Conservation (phyloP, 2,797 vertebrate species). For the Adelosebastes latens region DNA sequence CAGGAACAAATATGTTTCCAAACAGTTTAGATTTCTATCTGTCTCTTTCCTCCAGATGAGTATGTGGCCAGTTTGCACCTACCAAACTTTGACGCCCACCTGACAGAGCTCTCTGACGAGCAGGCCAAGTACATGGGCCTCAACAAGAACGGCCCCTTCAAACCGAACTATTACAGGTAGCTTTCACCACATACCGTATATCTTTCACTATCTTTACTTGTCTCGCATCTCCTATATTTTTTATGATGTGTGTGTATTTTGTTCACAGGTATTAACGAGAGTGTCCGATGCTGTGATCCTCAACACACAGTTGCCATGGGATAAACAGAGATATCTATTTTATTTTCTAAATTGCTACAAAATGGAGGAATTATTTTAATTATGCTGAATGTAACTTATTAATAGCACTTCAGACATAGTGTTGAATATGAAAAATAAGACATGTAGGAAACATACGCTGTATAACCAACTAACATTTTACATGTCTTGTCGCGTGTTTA, state of each 20-base stretch:
- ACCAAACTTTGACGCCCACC: constrained; percentile 95
- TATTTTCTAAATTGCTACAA: constrained; percentile 81
- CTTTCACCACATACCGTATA: background rate
- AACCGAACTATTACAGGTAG: constrained; percentile 99
- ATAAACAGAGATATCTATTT: constrained; percentile 81
- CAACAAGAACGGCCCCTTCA: constrained; percentile 99
- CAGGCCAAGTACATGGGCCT: constrained; percentile 99
- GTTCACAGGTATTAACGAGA: constrained; percentile 81
- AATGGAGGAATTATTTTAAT: constrained; percentile 82
- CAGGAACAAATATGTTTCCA: background rate
- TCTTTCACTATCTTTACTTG: background rate
- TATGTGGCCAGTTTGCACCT: constrained; percentile 97
- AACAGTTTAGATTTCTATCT: background rate
- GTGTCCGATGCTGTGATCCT: constrained; percentile 48
- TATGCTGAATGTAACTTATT: constrained; percentile 81
- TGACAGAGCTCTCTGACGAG: constrained; percentile 96
- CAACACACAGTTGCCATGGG: constrained; percentile 63
- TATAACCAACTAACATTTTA: constrained; percentile 73
- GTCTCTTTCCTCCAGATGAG: constrained; percentile 85
- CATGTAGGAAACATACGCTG: constrained; percentile 42
- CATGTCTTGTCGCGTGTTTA: constrained; percentile 61
- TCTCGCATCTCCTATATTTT: background rate
- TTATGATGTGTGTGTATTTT: constrained; percentile 24
- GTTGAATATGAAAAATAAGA: constrained; percentile 52
- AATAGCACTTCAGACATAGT: constrained; percentile 66